Evolutionary conservation across 2,797 vertebrate genomes (phyloP), one percentile per base, ranked within the genome.

Genomic region (Hydrocynus forskahlii): DNA sequence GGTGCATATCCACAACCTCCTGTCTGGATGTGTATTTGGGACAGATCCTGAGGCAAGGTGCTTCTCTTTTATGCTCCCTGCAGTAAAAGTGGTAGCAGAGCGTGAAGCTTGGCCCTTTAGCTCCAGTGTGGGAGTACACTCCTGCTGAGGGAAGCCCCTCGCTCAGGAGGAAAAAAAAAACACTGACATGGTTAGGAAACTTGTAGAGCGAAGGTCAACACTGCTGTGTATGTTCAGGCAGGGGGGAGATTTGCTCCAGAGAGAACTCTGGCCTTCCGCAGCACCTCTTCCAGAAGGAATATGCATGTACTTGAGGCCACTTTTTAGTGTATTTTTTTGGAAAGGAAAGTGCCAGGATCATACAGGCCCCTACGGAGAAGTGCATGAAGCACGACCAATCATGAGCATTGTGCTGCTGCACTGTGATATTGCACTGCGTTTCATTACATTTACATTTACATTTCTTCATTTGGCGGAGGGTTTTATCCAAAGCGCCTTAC

Each of bases 91-190:
- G 45, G 68, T 50, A 70, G 68, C 68, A 16, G 40, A 63, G 60
- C 60, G 25, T 63, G 10, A 63, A 57, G 79, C 55, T 9, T 50
- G 52, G 13, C 82, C 78, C 62, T 81, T 48, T 84, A 81, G 66
- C 75, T 71, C 79, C 88, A 87, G 89, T 90, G 84, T 80, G 71
- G 66, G 81, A 67, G 54, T 62, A 86, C 14, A 84, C 86, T 87
- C 93, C 89, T 92, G 89, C 89, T 92, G 87, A 86, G 88, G 85
- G 89, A 91, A 87, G 83, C 88, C 83, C 81, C 12, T 75, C 77
- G 74, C 87, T 66, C 83, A 0, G 48, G 90, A 87, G 88, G 89
- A 86, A 81, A 85, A 89, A 88, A 90, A 90, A 88, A 90, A 92
- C 90, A 86, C 89, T 76, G 78, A 83, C 76, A 55, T 38, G 12